Percentiles rank a stretch among this genome's conserved stretches.
phyloP scores from a whole-genome alignment of 2,888 invertebrate species.

The Merodon equestris region DNA sequence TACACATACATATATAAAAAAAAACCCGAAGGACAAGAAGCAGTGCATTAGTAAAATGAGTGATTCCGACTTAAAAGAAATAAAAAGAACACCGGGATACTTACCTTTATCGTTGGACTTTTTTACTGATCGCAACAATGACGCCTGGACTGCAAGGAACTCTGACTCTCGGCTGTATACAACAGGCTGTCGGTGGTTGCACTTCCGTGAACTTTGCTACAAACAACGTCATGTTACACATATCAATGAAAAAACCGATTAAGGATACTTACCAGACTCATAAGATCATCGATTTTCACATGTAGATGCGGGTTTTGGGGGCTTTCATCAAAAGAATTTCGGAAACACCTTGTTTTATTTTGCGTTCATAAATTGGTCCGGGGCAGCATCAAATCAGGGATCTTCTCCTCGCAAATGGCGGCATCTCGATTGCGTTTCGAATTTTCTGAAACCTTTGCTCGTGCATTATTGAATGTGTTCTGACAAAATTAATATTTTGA shows the following conservation, averaged over 20 bases:
- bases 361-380: constrained; percentile 72
- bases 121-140: constrained; percentile 39
- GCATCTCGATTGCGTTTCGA: constrained; percentile 77
- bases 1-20: too few relatives aligned
- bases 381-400: constrained; percentile 74
- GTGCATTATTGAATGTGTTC: constrained; percentile 72
- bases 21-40: constrained; percentile 27
- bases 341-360: constrained; percentile 63
- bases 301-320: constrained; percentile 69
- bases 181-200: constrained; percentile 5
- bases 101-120: constrained; percentile 63
- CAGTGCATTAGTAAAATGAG: constrained; percentile 26
- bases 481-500: neutral
- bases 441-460: constrained; percentile 77
- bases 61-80: neutral
- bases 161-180: constrained; percentile 16
- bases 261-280: constrained; percentile 70
- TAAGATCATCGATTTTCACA: constrained; percentile 74
- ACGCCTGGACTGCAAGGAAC: constrained; percentile 41
- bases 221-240: neutral
- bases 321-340: constrained; percentile 42
- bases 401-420: constrained; percentile 76
- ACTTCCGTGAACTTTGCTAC: constrained; percentile 49
- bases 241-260: neutral
- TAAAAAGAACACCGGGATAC: neutral